Conservation (phyloP, 2,113 vertebrate genomes). For the Sapajus apella region DNA sequence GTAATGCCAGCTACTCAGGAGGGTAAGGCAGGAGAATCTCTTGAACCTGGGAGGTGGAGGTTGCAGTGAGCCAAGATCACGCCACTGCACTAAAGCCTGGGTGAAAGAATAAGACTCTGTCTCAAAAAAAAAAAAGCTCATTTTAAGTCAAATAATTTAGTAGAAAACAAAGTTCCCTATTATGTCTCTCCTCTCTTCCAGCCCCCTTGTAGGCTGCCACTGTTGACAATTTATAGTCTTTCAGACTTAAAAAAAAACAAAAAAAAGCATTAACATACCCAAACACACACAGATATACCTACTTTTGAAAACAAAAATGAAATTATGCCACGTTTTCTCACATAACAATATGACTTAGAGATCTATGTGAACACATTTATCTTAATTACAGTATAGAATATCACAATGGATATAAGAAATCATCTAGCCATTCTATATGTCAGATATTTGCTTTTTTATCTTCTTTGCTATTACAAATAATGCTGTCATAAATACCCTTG, state of each 20-base stretch:
- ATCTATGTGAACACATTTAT: conserved; percentile 6
- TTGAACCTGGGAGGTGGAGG: too few relatives aligned
- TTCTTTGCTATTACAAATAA: conserved; percentile 37
- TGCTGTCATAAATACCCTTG: background rate
- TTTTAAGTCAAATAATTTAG: conserved; percentile 10
- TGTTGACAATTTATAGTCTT: background rate
- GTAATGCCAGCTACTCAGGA: too few relatives aligned
- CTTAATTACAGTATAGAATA: conserved; percentile 44
- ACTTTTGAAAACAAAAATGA: background rate
- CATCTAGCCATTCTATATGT: background rate
- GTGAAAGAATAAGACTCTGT: too few relatives aligned
- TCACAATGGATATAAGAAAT: conserved; percentile 29
- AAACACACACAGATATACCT: background rate
- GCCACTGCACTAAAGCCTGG: too few relatives aligned
- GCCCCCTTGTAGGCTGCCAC: background rate
- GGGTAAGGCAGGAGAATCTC: too few relatives aligned
- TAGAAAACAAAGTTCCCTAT: background rate
- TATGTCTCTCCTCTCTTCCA: background rate
- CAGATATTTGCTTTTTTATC: background rate
- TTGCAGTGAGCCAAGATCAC: too few relatives aligned
- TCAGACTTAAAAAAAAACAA: background rate
- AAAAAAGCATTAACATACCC: background rate
- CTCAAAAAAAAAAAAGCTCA: background rate
- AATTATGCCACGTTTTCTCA: conserved; percentile 16
- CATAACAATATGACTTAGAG: background rate